Conservation (phyloP, 2,888 invertebrate genomes). For the Folsomia manolachei region DNA sequence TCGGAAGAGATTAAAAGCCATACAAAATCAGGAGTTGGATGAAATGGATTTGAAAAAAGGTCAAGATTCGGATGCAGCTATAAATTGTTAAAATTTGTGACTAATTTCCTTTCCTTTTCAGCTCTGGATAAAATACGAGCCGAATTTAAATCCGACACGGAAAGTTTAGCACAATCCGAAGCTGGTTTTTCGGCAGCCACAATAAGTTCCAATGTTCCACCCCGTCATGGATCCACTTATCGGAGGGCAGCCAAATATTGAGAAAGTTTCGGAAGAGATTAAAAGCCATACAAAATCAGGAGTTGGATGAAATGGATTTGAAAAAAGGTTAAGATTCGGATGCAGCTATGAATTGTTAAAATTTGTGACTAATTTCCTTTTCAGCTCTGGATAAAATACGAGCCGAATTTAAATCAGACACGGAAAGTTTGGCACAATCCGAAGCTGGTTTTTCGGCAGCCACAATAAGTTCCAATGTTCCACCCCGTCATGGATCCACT, state of each 20-base stretch:
- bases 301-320: slow-evolving; percentile 79
- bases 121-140: slow-evolving; percentile 64
- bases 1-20: slow-evolving; percentile 72
- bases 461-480: slow-evolving; percentile 41
- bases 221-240: slow-evolving; percentile 42
- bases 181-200: slow-evolving; percentile 51
- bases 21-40: slow-evolving; percentile 83
- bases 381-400: slow-evolving; percentile 70
- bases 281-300: slow-evolving; percentile 75
- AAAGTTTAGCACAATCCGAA: not conserved
- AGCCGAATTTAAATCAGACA: slow-evolving; percentile 63
- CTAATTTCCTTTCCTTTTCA: too few relatives aligned
- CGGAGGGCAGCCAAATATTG: slow-evolving; percentile 66
- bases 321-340: slow-evolving; percentile 62
- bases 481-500: slow-evolving; percentile 35
- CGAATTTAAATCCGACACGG: slow-evolving; percentile 63
- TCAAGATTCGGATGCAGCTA: slow-evolving; percentile 53
- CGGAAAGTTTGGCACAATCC: slow-evolving; percentile 55
- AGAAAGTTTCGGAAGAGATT: slow-evolving; percentile 77
- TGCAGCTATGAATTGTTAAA: too few relatives aligned
- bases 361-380: too few relatives aligned
- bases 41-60: slow-evolving; percentile 70
- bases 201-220: slow-evolving; percentile 39
- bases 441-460: slow-evolving; percentile 51
- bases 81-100: too few relatives aligned